These are phyloP conservation scores for Oreotrochilus melanogaster DNA, from an alignment of 2,113 vertebrate species.

Conservation along the genomic window DNA sequence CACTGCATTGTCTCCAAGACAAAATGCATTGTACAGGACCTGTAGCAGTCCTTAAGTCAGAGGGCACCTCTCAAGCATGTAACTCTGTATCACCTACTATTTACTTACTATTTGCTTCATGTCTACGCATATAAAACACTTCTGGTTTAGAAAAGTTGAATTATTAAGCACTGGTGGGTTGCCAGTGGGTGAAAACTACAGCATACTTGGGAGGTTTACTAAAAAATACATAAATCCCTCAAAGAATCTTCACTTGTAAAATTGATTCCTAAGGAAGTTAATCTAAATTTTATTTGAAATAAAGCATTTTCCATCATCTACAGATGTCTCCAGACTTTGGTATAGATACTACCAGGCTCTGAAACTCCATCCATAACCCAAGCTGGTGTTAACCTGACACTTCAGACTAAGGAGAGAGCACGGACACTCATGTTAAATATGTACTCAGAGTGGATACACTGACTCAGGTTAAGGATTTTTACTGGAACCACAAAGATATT, in stretches of 20 bases:
- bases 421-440: not conserved
- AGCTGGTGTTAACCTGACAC: not conserved
- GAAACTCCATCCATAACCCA: not conserved
- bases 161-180: not conserved
- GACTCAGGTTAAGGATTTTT: not conserved
- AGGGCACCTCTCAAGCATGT: not conserved
- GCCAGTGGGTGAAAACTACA: not conserved
- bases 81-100: not conserved
- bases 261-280: not conserved
- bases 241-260: not conserved
- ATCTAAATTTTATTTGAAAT: not conserved
- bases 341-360: not conserved
- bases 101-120: not conserved
- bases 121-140: not conserved
- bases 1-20: not conserved
- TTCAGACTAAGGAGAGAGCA: not conserved
- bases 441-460: not conserved
- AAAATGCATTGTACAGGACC: not conserved
- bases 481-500: not conserved
- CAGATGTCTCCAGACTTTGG: not conserved
- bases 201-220: not conserved
- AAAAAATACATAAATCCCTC: not conserved
- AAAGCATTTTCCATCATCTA: not conserved
- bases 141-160: not conserved
- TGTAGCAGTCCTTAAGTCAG: not conserved